A percentile compares a stretch with the other conserved stretches of the same genome.
phyloP scores from a whole-genome alignment of 2,113 vertebrate species.

The Serinus canaria region DNA sequence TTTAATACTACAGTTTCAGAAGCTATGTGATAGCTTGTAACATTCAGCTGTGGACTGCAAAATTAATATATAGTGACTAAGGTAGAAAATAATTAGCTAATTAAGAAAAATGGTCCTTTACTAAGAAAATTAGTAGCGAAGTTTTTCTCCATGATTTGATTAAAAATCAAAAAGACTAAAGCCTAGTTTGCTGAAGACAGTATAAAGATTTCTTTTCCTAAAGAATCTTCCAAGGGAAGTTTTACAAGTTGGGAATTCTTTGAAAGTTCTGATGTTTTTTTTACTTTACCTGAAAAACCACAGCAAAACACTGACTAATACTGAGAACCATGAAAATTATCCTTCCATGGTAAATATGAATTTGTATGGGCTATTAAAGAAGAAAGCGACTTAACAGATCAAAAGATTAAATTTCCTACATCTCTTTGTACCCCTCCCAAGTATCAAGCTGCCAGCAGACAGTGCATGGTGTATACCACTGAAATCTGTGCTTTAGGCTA shows the following conservation, averaged over 20 bases:
- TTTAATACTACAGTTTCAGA: background rate
- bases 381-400: constrained; percentile 37
- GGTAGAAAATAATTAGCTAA: background rate
- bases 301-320: background rate
- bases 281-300: background rate
- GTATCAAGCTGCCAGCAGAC: constrained; percentile 16
- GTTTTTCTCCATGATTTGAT: background rate
- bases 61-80: background rate
- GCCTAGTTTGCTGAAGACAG: background rate
- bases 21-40: background rate
- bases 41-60: background rate
- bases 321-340: background rate
- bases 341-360: background rate
- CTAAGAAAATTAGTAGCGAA: background rate
- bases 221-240: background rate
- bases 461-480: background rate
- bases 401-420: constrained; percentile 28
- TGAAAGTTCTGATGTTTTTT: background rate
- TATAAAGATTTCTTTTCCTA: background rate
- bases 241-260: background rate
- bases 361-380: background rate
- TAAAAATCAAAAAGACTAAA: background rate
- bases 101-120: background rate
- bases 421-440: background rate
- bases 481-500: constrained; percentile 18